A percentile compares a stretch with the other conserved stretches of the same genome.
phyloP scores from a whole-genome alignment of 1,140 invertebrate species.

The Zaprionus tsacasi region DNA sequence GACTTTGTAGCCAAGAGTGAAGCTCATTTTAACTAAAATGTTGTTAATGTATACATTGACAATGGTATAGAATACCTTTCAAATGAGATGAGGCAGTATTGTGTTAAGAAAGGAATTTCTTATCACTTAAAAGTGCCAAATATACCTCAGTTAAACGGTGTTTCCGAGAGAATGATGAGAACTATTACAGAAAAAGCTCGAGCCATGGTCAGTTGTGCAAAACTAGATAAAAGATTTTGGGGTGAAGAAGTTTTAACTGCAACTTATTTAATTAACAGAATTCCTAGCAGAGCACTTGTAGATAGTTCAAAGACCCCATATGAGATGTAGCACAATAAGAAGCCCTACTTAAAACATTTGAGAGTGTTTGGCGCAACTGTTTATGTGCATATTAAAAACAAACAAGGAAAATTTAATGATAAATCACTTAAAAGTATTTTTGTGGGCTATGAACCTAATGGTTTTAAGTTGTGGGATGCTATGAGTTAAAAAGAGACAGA shows the following conservation, averaged over 20 bases:
- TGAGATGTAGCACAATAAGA: constrained; percentile 36
- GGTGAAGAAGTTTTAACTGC: constrained; percentile 74
- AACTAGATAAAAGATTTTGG: constrained; percentile 74
- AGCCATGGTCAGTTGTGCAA: constrained; percentile 74
- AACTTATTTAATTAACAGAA: constrained; percentile 58
- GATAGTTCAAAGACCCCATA: constrained; percentile 10
- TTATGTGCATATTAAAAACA: constrained; percentile 83
- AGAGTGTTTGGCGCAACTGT: constrained; percentile 53
- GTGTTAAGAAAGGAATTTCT: constrained; percentile 83
- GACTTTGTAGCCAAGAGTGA: too few relatives aligned
- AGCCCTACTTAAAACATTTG: constrained; percentile 53
- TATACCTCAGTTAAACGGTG: constrained; percentile 85
- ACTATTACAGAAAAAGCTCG: constrained; percentile 84
- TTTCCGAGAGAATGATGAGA: constrained; percentile 84
- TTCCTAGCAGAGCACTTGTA: constrained; percentile 42
- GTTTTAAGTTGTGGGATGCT: constrained; percentile 83
- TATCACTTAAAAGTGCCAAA: constrained; percentile 76
- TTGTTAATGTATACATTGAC: constrained; percentile 77
- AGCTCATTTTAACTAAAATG: constrained; percentile 53
- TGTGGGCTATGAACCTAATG: constrained; percentile 42
- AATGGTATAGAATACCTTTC: constrained; percentile 35
- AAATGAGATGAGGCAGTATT: constrained; percentile 75
- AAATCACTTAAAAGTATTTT: constrained; percentile 83
- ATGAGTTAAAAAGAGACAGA: constrained; percentile 64
- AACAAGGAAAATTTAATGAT: constrained; percentile 77